Percentiles rank a stretch among this genome's conserved stretches.
phyloP scores from a whole-genome alignment of 2,797 vertebrate species.

The Sebastes kiyomatsui region DNA sequence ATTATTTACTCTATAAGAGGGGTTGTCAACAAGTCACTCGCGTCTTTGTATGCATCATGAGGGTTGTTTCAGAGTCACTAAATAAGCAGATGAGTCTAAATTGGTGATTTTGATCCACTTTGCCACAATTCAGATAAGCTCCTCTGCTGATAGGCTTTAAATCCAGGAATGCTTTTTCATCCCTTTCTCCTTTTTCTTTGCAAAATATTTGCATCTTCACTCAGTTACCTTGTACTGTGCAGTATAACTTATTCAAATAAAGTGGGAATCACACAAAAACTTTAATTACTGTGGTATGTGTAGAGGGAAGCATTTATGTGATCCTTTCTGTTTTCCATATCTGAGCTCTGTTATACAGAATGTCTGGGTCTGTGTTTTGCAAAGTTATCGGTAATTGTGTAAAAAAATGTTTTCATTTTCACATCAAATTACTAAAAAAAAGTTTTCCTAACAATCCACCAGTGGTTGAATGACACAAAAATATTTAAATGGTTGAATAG shows the following conservation, averaged over 20 bases:
- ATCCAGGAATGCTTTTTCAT: slow-evolving; percentile 31
- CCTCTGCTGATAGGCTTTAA: slow-evolving; percentile 43
- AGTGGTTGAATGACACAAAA: neutral
- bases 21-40: neutral
- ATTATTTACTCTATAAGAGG: neutral
- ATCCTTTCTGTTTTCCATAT: slow-evolving; percentile 29
- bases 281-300: slow-evolving; percentile 68
- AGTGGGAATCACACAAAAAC: slow-evolving; percentile 59
- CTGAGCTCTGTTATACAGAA: slow-evolving; percentile 2
- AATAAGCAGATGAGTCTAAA: neutral
- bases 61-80: neutral
- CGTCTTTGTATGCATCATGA: neutral
- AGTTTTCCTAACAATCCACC: neutral
- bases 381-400: neutral
- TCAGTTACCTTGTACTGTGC: slow-evolving; percentile 59
- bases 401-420: neutral
- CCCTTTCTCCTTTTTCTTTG: slow-evolving; percentile 33
- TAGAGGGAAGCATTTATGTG: slow-evolving; percentile 55
- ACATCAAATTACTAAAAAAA: neutral
- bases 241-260: slow-evolving; percentile 68
- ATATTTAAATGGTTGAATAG: neutral
- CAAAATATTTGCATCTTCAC: slow-evolving; percentile 49
- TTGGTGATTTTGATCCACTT: neutral
- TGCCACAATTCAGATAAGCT: slow-evolving; percentile 62
- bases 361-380: slow-evolving; percentile 4